Evolutionary conservation across 2,888 invertebrate species (phyloP), one percentile per base, ranked within the genome.

Genomic region (Megastigmus dorsalis): DNA sequence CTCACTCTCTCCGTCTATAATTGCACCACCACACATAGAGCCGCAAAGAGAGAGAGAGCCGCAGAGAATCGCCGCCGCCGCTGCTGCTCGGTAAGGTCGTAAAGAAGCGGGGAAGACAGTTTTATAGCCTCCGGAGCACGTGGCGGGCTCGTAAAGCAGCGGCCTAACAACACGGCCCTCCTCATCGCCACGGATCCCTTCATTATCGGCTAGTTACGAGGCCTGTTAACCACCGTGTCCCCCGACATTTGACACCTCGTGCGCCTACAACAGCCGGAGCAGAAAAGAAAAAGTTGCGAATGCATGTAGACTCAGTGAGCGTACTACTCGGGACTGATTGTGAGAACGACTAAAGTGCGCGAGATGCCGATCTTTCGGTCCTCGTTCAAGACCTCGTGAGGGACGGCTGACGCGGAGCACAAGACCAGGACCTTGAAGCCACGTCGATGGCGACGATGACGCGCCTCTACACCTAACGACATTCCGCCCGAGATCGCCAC

Each of bases 21-120:
- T 66, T 59, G 72, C 62, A 45, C 23, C n/a, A n/a, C n/a, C n/a
- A n/a, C n/a, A n/a, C n/a, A n/a, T n/a, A n/a, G n/a, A n/a, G n/a
- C n/a, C n/a, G n/a, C n/a, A n/a, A n/a, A n/a, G n/a, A n/a, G n/a
- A n/a, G n/a, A n/a, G n/a, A n/a, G n/a, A n/a, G n/a, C n/a, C n/a
- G n/a, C n/a, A n/a, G n/a, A n/a, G n/a, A n/a, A n/a, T n/a, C 28
- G 28, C 50, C 3, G 75, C 69, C 76, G 79, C 79, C 80, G 79
- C 74, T 78, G 75, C 79, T 75, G 78, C 79, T 79, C 79, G 78
- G 26, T 18, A 80, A 85, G 82, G 82, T 87, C 89, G 87, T 89
- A 89, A 89, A 89, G 86, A 85, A 86, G 83, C 85, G 81, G n/a
- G n/a, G 85, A 88, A 88, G 89, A 89, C 89, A 89, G 89, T 89